These are phyloP conservation scores for Sylvilagus floridanus DNA, from an alignment of 2,797 vertebrate genomes.

Conservation along the genomic window DNA sequence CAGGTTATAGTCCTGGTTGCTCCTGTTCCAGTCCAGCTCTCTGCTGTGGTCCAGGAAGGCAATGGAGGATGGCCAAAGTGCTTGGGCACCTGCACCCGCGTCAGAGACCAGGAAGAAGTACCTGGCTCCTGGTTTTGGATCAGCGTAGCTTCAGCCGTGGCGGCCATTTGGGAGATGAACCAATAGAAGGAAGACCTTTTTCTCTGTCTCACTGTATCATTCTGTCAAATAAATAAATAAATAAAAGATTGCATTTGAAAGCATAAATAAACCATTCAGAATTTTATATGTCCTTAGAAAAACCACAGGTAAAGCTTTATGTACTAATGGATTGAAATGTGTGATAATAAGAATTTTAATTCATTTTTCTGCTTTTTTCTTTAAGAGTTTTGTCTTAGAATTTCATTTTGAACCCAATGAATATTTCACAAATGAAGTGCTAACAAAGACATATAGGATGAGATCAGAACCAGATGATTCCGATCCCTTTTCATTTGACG, in stretches of 20 bases:
- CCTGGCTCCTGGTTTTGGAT: too few species aligned
- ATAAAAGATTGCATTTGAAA: background rate
- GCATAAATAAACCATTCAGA: background rate
- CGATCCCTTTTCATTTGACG: constrained; percentile 98
- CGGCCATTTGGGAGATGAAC: too few species aligned
- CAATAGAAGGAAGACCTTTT: too few species aligned
- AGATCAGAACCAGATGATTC: constrained; percentile 96
- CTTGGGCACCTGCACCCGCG: too few species aligned
- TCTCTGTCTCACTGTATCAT: too few species aligned
- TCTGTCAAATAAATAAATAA: too few species aligned
- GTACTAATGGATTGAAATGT: constrained; percentile 3
- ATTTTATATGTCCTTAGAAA: constrained; percentile 5
- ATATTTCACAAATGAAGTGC: constrained; percentile 97
- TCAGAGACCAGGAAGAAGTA: too few species aligned
- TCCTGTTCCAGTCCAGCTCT: too few species aligned
- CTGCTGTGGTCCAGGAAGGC: too few species aligned
- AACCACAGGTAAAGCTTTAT: background rate
- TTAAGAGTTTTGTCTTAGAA: constrained; percentile 97
- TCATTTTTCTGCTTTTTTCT: constrained; percentile 55
- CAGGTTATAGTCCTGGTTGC: too few species aligned
- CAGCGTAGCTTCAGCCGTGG: too few species aligned
- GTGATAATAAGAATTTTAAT: constrained; percentile 32
- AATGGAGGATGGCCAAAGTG: too few species aligned
- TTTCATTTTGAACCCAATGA: constrained; percentile 98
- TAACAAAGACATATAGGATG: constrained; percentile 98